phyloP scores from a whole-genome alignment of 2,888 invertebrate species.

The Argyresthia albistria region DNA sequence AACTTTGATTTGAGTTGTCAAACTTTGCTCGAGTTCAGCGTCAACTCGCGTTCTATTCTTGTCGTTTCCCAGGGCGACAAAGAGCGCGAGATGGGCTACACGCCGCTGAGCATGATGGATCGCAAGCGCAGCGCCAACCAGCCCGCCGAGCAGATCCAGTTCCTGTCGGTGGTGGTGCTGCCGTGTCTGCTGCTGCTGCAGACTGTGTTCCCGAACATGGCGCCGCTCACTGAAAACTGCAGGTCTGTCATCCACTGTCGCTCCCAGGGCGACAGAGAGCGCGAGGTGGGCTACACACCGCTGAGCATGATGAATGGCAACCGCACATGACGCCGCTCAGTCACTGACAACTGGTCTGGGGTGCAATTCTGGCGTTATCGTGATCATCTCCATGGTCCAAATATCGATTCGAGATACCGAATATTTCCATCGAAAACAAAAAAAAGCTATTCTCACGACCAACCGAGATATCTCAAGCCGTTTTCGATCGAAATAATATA shows the following conservation, averaged over 20 bases:
- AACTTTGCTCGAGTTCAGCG: no score
- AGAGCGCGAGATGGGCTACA: slow-evolving; percentile 71
- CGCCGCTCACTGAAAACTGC: slow-evolving; percentile 59
- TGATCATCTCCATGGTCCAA: no score
- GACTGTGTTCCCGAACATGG: slow-evolving; percentile 65
- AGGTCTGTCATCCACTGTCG: slow-evolving; percentile 46
- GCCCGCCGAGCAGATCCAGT: slow-evolving; percentile 76
- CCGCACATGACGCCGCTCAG: no score
- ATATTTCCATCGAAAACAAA: no score
- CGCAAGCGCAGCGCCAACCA: slow-evolving; percentile 67
- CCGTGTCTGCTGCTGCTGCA: slow-evolving; percentile 70
- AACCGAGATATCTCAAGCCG: no score
- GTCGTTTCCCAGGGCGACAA: slow-evolving; percentile 69
- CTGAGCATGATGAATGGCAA: slow-evolving; percentile 76
- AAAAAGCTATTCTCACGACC: no score
- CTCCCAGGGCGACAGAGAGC: slow-evolving; percentile 75
- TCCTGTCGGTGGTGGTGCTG: slow-evolving; percentile 71
- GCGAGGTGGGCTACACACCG: slow-evolving; percentile 70
- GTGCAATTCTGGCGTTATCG: no score
- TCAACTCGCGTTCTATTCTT: no score
- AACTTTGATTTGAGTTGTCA: no score
- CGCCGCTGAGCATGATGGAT: slow-evolving; percentile 76
- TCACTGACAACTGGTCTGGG: no score
- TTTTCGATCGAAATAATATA: no score
- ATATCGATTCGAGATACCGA: no score